Evolutionary conservation across 2,888 invertebrate genomes (phyloP).

Genomic region (Zaprionus lineosus): DNA sequence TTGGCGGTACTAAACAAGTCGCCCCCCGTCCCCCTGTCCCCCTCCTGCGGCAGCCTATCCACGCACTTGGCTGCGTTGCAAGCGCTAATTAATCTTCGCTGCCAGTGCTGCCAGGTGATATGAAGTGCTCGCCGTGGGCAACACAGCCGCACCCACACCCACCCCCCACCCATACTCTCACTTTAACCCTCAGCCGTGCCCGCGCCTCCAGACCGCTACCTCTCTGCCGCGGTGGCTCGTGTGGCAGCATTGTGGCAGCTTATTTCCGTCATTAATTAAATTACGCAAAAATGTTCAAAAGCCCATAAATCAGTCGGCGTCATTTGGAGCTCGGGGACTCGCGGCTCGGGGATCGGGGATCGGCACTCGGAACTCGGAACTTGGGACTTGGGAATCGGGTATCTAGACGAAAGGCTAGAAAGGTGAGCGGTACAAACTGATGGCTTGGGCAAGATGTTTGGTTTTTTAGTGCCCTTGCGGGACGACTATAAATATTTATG

Average conservation of each 20-base stretch:
- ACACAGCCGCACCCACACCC: background rate
- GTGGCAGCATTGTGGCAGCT: constrained; percentile 58
- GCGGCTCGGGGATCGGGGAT: background rate
- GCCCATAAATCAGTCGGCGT: constrained; percentile 76
- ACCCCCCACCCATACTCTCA: no score
- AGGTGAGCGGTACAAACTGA: no score
- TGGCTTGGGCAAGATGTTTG: constrained; percentile 39
- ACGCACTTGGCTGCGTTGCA: constrained; percentile 60
- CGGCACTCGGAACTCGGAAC: constrained; percentile 30
- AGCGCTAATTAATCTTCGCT: constrained; percentile 72
- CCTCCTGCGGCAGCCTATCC: background rate
- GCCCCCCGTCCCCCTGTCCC: constrained; percentile 6
- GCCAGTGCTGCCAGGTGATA: constrained; percentile 55
- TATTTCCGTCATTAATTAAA: constrained; percentile 78
- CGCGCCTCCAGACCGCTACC: background rate
- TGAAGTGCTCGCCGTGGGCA: constrained; percentile 53
- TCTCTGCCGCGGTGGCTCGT: constrained; percentile 36
- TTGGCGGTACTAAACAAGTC: constrained; percentile 57
- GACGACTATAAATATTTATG: constrained; percentile 70
- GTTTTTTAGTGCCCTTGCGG: constrained; percentile 65
- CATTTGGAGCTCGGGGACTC: constrained; percentile 47
- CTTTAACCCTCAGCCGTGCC: background rate
- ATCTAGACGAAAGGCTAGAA: no score
- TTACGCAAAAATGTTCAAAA: constrained; percentile 77
- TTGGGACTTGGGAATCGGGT: no score